Evolutionary conservation across 1,140 invertebrate genomes (phyloP), one percentile per base, ranked within the genome.

Genomic region (Drosophila kikkawai): DNA sequence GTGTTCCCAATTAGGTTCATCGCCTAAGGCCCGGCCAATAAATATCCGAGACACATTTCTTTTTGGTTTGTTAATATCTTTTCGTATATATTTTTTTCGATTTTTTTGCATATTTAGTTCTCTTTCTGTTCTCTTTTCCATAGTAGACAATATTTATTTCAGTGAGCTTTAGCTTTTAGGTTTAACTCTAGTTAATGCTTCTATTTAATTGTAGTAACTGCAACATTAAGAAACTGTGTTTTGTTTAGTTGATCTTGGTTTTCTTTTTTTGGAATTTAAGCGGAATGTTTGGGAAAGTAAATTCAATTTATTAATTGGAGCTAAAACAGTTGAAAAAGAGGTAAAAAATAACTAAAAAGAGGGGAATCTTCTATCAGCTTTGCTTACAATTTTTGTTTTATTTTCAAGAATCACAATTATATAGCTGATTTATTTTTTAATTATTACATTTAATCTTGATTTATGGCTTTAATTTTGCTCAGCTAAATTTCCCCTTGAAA

Each of bases 111-210:
- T 81, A 85, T 66, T 78, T 85, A 69, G 68, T 69, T 68, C 36
- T 48, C 47, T 61, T 56, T 39, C 19, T 48, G 44, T 36, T 66
- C 44, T 66, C 26, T 44, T 44, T 50, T 13, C 34, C 55, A 60
- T 77, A 66, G 51, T 78, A 79, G 75, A 87, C 83, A 82, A 73
- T 87, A 82, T 64, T 67, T 75, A 82, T 50, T 58, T 67, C 39
- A 45, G 64, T 48, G 55, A 71, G 56, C 50, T 78, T 65, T 79
- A 45, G 50, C 50, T 75, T 37, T 81, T 73, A 60, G 42, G 17
- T 65, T 76, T 68, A 45, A 68, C 37, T 56, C 64, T 77, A 78
- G 57, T 57, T 63, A 69, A 78, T 70, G 75, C 51, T 69, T 69
- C 58, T 70, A 57, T 78, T 48, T 45, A 41, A 39, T 61, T 37